Evolutionary conservation across 2,888 invertebrate genomes (phyloP), one percentile per base, ranked within the genome.

Genomic region (Amphipoea lucens): DNA sequence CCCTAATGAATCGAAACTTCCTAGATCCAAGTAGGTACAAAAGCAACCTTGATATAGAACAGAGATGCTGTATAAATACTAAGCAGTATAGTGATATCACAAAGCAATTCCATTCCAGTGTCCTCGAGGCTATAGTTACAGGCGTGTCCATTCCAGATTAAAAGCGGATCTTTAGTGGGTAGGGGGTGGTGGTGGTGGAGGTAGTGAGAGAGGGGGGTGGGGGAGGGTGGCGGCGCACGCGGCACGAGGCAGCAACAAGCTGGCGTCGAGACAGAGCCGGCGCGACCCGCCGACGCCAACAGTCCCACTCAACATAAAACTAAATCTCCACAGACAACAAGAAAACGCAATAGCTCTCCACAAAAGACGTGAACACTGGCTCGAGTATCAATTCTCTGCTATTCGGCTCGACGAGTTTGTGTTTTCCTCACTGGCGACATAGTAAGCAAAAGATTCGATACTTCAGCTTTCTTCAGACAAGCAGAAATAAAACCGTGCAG

Each of bases 241-340:
- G 85, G 92, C 84, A 83, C 76, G 82, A 74, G 85, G 89, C 92
- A 93, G 93, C 92, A 93, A 93, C 94, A 93, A 93, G 92, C 92
- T 90, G 88, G 89, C 89, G 90, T 90, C 93, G 93, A 92, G 94
- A 92, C 93, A 92, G 90, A 87, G 91, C 89, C 91, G 95, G 92
- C 95, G 95, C 96, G 96, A 91, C 96, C 90, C 92, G 90, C 89
- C 93, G 96, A 91, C 96, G 95, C 95, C 95, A 92, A 88, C 92
- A 92, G 93, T 93, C 93, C 94, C 93, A 95, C 95, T 95, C 94
- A 90, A 95, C 95, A 94, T 94, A 94, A 95, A 95, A 94, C 94
- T 95, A 95, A 95, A 94, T 93, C 94, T 93, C 90, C 91, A 89
- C 91, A 92, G 91, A 93, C 90, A 89, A 91, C 91, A 89, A 93